Evolutionary conservation across 2,797 vertebrate species (phyloP).

Genomic region (Acanthopagrus latus): DNA sequence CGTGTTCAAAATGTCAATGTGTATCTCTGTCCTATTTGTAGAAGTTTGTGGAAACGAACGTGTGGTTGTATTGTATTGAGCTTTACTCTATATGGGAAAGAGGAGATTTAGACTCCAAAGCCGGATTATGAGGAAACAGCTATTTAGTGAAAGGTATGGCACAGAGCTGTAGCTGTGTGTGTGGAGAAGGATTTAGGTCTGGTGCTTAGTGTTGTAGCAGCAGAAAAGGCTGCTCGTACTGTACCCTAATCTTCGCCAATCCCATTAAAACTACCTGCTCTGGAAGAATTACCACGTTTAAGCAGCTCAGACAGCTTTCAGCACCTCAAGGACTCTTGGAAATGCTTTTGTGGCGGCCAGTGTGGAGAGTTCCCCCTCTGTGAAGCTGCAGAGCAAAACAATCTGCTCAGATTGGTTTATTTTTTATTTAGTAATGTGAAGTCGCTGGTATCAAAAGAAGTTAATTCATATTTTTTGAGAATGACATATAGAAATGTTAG

Average conservation of each 20-base stretch:
- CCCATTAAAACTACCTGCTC: slow-evolving; percentile 81
- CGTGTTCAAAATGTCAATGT: not conserved
- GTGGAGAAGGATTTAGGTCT: slow-evolving; percentile 73
- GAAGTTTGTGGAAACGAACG: slow-evolving; percentile 10
- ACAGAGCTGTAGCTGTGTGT: slow-evolving; percentile 52
- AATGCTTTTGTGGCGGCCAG: slow-evolving; percentile 63
- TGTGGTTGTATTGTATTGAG: slow-evolving; percentile 35
- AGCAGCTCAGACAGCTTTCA: slow-evolving; percentile 75
- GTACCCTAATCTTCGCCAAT: slow-evolving; percentile 82
- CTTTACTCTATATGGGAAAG: slow-evolving; percentile 46
- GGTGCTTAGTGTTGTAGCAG: slow-evolving; percentile 62
- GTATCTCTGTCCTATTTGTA: slow-evolving; percentile 8
- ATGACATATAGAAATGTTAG: not conserved
- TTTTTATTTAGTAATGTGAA: not conserved
- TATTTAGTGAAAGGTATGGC: slow-evolving; percentile 71
- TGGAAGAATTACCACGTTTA: slow-evolving; percentile 73
- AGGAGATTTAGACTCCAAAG: slow-evolving; percentile 68
- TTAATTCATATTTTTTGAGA: not conserved
- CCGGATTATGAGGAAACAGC: slow-evolving; percentile 69
- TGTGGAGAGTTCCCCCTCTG: slow-evolving; percentile 48
- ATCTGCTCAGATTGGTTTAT: slow-evolving; percentile 2
- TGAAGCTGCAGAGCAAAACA: slow-evolving; percentile 15
- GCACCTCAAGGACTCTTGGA: slow-evolving; percentile 55
- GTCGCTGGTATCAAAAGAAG: not conserved
- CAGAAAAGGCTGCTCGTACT: slow-evolving; percentile 67